These are phyloP conservation scores for Anabas testudineus DNA, from an alignment of 2,797 vertebrate species.

Conservation along the genomic window DNA sequence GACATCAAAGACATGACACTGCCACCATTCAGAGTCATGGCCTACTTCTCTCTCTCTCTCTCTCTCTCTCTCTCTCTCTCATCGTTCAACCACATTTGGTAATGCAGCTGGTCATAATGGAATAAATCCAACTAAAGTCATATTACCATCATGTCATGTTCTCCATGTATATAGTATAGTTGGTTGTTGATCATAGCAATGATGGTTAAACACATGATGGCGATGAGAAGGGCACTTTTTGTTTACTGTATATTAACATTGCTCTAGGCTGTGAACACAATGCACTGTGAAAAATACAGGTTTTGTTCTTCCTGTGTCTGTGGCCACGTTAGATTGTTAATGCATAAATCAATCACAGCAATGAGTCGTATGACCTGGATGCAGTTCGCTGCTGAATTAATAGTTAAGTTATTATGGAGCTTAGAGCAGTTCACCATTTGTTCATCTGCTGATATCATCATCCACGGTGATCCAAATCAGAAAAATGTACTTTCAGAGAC, in stretches of 20 bases:
- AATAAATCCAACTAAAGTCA: conserved; percentile 14
- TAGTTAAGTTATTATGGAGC: not conserved
- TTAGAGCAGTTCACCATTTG: not conserved
- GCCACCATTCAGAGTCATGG: conserved; percentile 78
- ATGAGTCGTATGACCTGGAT: not conserved
- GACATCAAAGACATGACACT: conserved; percentile 81
- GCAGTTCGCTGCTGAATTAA: not conserved
- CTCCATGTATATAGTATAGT: not conserved
- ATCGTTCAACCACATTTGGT: not conserved
- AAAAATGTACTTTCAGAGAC: too few relatives aligned
- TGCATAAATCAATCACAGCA: not conserved
- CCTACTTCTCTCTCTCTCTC: conserved; percentile 69
- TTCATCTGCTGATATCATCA: not conserved
- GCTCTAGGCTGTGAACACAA: not conserved
- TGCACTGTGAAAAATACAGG: not conserved
- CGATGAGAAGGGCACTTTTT: too few relatives aligned
- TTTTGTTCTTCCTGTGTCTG: too few relatives aligned
- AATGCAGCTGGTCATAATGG: not conserved
- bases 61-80: conserved; percentile 13
- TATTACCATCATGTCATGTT: not conserved
- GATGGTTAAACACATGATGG: too few relatives aligned
- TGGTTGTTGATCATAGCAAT: not conserved
- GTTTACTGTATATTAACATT: too few relatives aligned
- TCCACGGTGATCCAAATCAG: not conserved
- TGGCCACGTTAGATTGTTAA: too few relatives aligned